phyloP scores from a whole-genome alignment of 2,888 invertebrate genomes.

The Acrobasis repandana region DNA sequence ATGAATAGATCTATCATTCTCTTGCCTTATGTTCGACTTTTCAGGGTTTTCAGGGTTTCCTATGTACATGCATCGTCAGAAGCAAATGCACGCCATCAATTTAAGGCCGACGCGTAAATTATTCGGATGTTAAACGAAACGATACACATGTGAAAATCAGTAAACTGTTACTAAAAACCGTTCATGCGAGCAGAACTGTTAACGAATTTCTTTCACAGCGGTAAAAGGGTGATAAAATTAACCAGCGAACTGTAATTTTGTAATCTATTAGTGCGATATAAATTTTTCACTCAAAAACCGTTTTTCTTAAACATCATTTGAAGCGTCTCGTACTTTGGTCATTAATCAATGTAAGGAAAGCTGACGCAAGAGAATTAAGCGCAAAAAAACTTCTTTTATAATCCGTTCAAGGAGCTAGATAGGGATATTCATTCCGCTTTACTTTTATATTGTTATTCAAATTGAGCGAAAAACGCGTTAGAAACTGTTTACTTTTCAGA shows the following conservation, averaged over 20 bases:
- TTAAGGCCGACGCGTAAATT: neutral
- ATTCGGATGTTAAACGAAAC: conserved; percentile 21
- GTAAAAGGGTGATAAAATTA: conserved; percentile 15
- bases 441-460: conserved; percentile 14
- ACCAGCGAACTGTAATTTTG: conserved; percentile 10
- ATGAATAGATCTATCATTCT: no score
- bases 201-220: conserved; percentile 32
- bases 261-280: conserved; percentile 6
- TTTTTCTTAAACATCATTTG: conserved; percentile 46
- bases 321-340: conserved; percentile 50
- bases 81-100: neutral
- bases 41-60: no score
- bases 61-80: neutral
- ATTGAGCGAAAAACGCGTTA: neutral
- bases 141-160: conserved; percentile 18
- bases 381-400: conserved; percentile 55
- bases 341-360: conserved; percentile 65
- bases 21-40: no score
- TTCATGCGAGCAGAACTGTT: conserved; percentile 23
- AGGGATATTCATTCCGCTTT: conserved; percentile 55
- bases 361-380: conserved; percentile 56
- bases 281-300: conserved; percentile 31
- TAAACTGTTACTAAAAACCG: conserved; percentile 9
- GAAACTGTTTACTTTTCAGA: neutral
- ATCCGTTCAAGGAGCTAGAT: conserved; percentile 45